phyloP scores from a whole-genome alignment of 1,140 invertebrate genomes.

The Phocides pigmalion region DNA sequence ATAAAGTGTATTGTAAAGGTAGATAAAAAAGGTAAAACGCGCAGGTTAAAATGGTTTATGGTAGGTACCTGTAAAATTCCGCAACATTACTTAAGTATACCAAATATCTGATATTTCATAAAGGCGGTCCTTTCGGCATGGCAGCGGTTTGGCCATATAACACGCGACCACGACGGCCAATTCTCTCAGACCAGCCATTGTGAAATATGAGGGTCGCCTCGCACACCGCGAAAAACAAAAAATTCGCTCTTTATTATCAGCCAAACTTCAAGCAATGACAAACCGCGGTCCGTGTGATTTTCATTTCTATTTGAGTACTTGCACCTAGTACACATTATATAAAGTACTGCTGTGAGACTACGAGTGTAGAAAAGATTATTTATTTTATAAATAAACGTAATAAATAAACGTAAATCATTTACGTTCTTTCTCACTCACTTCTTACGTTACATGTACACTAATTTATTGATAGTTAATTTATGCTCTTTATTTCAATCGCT shows the following conservation, averaged over 20 bases:
- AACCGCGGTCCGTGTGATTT: too few species aligned
- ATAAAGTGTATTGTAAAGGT: not conserved
- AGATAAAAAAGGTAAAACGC: slow-evolving; percentile 1
- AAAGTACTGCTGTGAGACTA: too few species aligned
- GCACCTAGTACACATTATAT: too few species aligned
- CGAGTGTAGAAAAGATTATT: too few species aligned
- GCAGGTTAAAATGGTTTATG: slow-evolving; percentile 14
- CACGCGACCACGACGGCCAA: slow-evolving; percentile 53
- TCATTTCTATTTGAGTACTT: too few species aligned
- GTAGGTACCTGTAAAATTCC: slow-evolving; percentile 20
- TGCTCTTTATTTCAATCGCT: slow-evolving; percentile 48
- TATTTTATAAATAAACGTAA: too few species aligned
- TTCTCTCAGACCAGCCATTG: slow-evolving; percentile 57
- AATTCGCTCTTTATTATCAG: slow-evolving; percentile 53
- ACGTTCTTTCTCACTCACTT: too few species aligned
- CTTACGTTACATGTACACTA: slow-evolving; percentile 45
- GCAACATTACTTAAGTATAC: slow-evolving; percentile 19
- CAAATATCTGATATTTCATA: slow-evolving; percentile 28
- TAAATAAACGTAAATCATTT: too few species aligned
- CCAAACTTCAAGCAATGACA: slow-evolving; percentile 36
- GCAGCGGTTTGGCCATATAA: slow-evolving; percentile 44
- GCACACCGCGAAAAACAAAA: slow-evolving; percentile 56
- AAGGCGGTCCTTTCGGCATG: slow-evolving; percentile 11
- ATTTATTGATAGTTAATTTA: slow-evolving; percentile 58
- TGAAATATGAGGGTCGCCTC: slow-evolving; percentile 68